These are phyloP conservation scores for Struthidea cinerea DNA, from an alignment of 2,113 vertebrate species.

Conservation along the genomic window DNA sequence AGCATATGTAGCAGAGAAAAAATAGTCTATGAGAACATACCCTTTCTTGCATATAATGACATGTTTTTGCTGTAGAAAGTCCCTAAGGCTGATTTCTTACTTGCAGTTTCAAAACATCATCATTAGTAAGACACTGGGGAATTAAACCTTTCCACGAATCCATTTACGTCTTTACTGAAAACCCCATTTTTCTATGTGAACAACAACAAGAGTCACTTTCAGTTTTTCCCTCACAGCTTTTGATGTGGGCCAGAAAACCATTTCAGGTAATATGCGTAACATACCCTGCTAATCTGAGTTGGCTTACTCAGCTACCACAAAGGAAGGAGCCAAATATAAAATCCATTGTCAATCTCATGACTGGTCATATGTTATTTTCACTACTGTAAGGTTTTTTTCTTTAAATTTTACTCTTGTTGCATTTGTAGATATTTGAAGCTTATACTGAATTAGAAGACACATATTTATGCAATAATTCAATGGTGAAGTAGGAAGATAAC, in stretches of 20 bases:
- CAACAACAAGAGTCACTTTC: neutral
- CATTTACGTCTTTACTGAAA: constrained; percentile 38
- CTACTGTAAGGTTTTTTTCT: neutral
- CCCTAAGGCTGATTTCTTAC: constrained; percentile 39
- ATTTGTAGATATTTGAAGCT: neutral
- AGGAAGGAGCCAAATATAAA: constrained; percentile 31
- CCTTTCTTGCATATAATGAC: constrained; percentile 54
- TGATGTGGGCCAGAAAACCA: constrained; percentile 8
- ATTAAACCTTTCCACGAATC: constrained; percentile 8
- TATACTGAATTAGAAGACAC: neutral
- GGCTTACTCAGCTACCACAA: neutral
- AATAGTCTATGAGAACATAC: constrained; percentile 16
- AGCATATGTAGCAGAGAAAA: constrained; percentile 18
- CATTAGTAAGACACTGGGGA: constrained; percentile 30
- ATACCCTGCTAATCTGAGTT: neutral
- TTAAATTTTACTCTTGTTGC: neutral
- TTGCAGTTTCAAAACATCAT: constrained; percentile 41
- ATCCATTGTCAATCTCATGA: neutral
- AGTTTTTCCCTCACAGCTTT: neutral
- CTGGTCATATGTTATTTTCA: neutral
- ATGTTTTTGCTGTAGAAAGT: constrained; percentile 50
- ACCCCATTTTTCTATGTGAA: neutral
- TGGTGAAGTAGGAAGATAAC: neutral
- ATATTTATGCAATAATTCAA: constrained; percentile 18
- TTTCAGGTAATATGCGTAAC: constrained; percentile 4